Evolutionary conservation across 2,797 vertebrate species (phyloP), one percentile per base, ranked within the genome.

Genomic region (Pteronotus mesoamericanus): DNA sequence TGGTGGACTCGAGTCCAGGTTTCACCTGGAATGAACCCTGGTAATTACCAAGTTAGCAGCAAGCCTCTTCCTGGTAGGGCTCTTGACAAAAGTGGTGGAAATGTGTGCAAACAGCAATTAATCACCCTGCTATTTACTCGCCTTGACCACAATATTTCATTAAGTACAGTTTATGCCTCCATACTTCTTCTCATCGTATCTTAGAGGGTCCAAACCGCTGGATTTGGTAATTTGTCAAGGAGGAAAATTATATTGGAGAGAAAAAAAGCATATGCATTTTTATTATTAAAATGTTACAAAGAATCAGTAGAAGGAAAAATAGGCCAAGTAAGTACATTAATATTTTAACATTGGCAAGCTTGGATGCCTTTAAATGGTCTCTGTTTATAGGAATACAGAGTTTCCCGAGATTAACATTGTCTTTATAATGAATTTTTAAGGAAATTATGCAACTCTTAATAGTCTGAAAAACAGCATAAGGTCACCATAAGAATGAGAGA

Each of bases 91-190:
- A 82, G 53, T 66, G 82, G 19, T 18, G 78, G 21, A 94, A 82
- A 88, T 14, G 10, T 53, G 14, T 82, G 24, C 14, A 83, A 93
- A 74, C 2, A 89, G 55, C 51, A 77, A 48, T 95, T 97, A 93
- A 85, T 86, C 88, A 88, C 32, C 1, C 32, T 42, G 37, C 8
- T 89, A 53, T 32, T 87, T 77, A 71, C 5, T 44, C 88, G 16
- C 48, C 69, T 86, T 78, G 46, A 95, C 32, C 29, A 16, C 34
- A 93, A 61, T 91, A 89, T 74, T 84, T 78, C 86, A 92, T 89
- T 94, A 82, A 94, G 86, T n/a, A 64, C 7, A 93, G 32, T 64
- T 96, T 55, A 89, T 2, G 61, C 6, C 11, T 95, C 44, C 82
- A 2, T 37, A 64, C 26, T 9, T 91, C 46, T 37, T 80, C 9